Conservation (phyloP, 2,888 invertebrate species). For the Ochropleura plecta region DNA sequence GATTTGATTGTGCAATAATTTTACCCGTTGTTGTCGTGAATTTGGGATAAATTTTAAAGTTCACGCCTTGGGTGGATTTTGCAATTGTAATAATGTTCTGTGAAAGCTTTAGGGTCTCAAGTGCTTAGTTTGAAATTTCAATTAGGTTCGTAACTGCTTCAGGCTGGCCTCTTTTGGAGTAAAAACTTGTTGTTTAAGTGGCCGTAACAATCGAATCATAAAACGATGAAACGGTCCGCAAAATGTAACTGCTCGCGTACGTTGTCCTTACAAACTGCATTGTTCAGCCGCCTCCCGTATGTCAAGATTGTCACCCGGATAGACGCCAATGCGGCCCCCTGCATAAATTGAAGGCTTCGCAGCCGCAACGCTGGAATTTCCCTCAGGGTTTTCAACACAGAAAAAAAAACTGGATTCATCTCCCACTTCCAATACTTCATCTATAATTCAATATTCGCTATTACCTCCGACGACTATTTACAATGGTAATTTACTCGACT, state of each 20-base stretch:
- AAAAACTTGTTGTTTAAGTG: conserved; percentile 16
- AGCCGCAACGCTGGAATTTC: conserved; percentile 84
- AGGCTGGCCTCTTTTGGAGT: conserved; percentile 11
- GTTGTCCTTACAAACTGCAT: conserved; percentile 73
- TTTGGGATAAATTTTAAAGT: conserved; percentile 56
- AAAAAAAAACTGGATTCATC: conserved; percentile 80
- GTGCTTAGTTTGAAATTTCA: conserved; percentile 44
- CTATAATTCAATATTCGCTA: conserved; percentile 85
- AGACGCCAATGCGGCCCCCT: conserved; percentile 81
- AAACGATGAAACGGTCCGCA: conserved; percentile 46
- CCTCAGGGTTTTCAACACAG: conserved; percentile 83
- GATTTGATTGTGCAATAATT: conserved; percentile 62
- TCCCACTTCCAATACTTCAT: conserved; percentile 81
- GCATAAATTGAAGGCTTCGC: conserved; percentile 88
- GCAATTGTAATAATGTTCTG: conserved; percentile 50
- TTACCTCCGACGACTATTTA: conserved; percentile 79
- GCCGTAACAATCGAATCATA: conserved; percentile 11
- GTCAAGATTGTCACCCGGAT: conserved; percentile 85
- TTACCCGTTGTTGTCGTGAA: conserved; percentile 48
- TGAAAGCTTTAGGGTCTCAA: conserved; percentile 52
- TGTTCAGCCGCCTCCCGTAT: conserved; percentile 78
- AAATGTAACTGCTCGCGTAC: conserved; percentile 59
- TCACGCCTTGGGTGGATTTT: conserved; percentile 42
- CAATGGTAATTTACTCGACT: conserved; percentile 80
- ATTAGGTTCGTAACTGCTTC: conserved; percentile 36